Evolutionary conservation across 2,113 vertebrate genomes (phyloP).

Genomic region (Gymnorhina tibicen): DNA sequence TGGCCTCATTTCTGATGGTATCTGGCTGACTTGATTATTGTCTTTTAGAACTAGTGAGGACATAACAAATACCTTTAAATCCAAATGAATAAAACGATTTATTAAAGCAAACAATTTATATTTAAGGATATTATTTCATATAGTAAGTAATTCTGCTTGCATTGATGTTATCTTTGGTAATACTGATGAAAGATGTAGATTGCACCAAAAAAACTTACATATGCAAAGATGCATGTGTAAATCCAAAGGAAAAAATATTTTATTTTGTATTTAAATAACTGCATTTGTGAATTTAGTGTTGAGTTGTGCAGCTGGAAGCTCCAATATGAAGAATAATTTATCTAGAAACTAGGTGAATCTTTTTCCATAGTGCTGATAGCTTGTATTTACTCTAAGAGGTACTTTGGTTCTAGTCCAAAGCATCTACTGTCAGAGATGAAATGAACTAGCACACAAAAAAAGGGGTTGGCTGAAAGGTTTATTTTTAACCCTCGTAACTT

Average conservation of each 20-base stretch:
- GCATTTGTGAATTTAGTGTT: neutral
- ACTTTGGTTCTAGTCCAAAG: neutral
- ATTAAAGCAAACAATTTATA: neutral
- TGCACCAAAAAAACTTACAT: neutral
- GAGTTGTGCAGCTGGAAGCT: neutral
- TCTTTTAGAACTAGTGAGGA: neutral
- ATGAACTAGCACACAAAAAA: neutral
- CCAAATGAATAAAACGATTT: neutral
- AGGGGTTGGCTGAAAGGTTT: neutral
- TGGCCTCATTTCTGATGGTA: neutral
- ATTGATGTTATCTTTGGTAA: neutral
- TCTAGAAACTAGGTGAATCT: neutral
- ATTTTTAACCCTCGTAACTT: conserved; percentile 11
- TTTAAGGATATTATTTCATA: neutral
- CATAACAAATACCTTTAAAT: neutral
- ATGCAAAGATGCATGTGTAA: neutral
- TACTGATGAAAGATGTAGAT: neutral
- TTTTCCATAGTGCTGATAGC: neutral
- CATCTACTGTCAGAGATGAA: neutral
- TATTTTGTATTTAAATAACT: neutral
- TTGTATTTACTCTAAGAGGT: neutral
- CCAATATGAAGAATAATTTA: neutral
- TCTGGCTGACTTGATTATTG: neutral
- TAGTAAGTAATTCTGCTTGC: neutral
- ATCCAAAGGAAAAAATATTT: neutral